Conservation (phyloP, 2,113 vertebrate genomes). For the Emberiza fucata region DNA sequence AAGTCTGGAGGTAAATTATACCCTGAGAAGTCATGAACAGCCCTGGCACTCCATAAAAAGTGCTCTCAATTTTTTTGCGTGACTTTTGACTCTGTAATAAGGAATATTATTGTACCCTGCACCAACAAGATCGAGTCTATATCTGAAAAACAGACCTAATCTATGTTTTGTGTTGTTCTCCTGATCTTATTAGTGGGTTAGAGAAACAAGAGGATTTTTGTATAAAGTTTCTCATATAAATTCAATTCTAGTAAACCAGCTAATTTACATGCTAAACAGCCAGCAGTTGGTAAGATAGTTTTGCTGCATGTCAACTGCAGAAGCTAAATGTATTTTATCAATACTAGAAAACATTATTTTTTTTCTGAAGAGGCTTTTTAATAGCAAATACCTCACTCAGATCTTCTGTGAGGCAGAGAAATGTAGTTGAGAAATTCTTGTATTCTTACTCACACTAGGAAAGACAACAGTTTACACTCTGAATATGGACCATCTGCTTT, state of each 20-base stretch:
- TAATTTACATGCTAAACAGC: constrained; percentile 23
- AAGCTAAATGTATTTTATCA: constrained; percentile 33
- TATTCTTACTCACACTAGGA: not conserved
- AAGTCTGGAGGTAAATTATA: not conserved
- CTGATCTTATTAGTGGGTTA: constrained; percentile 58
- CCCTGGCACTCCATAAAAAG: not conserved
- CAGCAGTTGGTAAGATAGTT: not conserved
- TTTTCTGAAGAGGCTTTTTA: not conserved
- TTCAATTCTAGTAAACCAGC: constrained; percentile 42
- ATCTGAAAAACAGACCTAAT: constrained; percentile 42
- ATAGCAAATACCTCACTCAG: not conserved
- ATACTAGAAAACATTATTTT: not conserved
- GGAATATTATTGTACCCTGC: not conserved
- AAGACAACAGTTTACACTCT: not conserved
- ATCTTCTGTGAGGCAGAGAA: not conserved
- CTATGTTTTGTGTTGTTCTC: constrained; percentile 51
- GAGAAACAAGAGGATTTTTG: constrained; percentile 59
- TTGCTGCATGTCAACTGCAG: not conserved
- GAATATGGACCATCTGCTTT: constrained; percentile 13
- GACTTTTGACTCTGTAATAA: not conserved
- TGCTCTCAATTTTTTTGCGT: accelerated
- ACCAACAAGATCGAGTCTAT: not conserved
- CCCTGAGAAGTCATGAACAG: not conserved
- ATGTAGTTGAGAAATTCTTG: not conserved
- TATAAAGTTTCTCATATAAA: constrained; percentile 40